These are phyloP conservation scores for Phaethon lepturus DNA, from an alignment of 2,113 vertebrate genomes.

Conservation along the genomic window DNA sequence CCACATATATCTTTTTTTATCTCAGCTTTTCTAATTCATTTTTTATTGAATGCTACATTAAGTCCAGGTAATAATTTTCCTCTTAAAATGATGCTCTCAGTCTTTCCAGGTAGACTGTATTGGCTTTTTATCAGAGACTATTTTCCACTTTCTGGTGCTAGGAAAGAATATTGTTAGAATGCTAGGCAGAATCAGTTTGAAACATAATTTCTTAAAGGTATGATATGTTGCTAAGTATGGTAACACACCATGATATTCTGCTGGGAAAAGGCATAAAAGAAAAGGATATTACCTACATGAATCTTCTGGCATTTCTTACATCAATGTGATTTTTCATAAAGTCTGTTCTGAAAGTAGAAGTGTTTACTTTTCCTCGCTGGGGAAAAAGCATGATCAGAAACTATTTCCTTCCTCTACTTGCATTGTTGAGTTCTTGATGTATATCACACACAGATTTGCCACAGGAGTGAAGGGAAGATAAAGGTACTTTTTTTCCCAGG, in stretches of 20 bases:
- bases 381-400: neutral
- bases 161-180: neutral
- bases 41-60: neutral
- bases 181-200: neutral
- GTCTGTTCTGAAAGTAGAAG: neutral
- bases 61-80: neutral
- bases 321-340: neutral
- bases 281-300: neutral
- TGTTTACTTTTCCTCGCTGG: neutral
- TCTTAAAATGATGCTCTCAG: neutral
- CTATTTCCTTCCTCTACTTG: neutral
- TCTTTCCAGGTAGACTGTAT: neutral
- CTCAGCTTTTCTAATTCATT: neutral
- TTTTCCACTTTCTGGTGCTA: neutral
- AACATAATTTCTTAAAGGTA: neutral
- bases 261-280: neutral
- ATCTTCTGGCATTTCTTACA: neutral
- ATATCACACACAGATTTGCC: neutral
- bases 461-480: neutral
- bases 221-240: neutral
- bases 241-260: neutral
- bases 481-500: neutral
- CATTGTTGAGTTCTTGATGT: neutral
- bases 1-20: neutral
- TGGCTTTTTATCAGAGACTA: neutral